phyloP scores from a whole-genome alignment of 2,113 vertebrate genomes.

The Paramisgurnus dabryanus region DNA sequence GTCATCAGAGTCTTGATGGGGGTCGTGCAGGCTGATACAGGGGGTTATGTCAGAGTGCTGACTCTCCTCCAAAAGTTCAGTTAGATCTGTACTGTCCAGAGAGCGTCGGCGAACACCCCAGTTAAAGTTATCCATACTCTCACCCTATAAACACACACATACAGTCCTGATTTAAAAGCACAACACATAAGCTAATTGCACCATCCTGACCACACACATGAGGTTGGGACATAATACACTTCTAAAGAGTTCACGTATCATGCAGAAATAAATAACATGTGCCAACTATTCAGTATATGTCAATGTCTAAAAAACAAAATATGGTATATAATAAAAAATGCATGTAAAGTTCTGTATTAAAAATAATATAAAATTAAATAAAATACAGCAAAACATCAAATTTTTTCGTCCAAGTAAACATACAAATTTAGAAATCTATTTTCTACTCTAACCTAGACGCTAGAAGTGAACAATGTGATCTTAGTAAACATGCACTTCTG shows the following conservation, averaged over 20 bases:
- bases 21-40: conserved; percentile 87
- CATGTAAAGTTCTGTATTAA: too few species aligned
- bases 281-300: not conserved
- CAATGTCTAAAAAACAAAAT: too few species aligned
- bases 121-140: conserved; percentile 97
- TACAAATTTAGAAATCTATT: not conserved
- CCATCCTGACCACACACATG: not conserved
- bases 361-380: not conserved
- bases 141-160: conserved; percentile 81
- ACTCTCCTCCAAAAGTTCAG: conserved; percentile 91
- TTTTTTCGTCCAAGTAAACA: too few species aligned
- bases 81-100: conserved; percentile 95
- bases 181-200: conserved; percentile 7
- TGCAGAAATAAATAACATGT: conserved; percentile 25
- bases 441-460: not conserved
- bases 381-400: too few species aligned
- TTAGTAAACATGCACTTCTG: conserved; percentile 36
- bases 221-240: not conserved
- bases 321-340: too few species aligned
- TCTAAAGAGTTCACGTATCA: not conserved
- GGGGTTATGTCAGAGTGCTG: conserved; percentile 92
- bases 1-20: conserved; percentile 83
- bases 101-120: conserved; percentile 97
- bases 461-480: not conserved
- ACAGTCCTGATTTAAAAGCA: conserved; percentile 32